Evolutionary conservation across 2,888 invertebrate genomes (phyloP).

Genomic region (Apodemia hepburni): DNA sequence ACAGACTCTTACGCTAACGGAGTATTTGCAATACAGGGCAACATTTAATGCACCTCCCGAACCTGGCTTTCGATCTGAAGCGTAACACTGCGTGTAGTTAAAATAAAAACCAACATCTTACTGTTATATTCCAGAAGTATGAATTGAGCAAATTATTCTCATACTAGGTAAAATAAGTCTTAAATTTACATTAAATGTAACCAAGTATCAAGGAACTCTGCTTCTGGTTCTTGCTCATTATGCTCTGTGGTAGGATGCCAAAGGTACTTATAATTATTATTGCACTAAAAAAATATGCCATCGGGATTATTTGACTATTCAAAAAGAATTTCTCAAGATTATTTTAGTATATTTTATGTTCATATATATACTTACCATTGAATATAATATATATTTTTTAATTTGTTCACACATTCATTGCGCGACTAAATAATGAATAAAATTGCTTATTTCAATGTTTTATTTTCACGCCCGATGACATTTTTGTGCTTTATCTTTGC

Average conservation of each 20-base stretch:
- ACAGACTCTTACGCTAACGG: neutral
- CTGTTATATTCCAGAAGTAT: neutral
- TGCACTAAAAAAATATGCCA: too few species aligned
- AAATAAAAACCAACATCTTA: neutral
- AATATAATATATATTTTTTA: too few species aligned
- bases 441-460: neutral
- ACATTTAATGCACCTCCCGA: neutral
- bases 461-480: neutral
- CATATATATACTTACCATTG: too few species aligned
- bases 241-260: constrained; percentile 54
- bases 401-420: neutral
- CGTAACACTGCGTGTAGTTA: neutral
- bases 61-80: neutral
- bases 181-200: neutral
- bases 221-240: constrained; percentile 18
- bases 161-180: neutral
- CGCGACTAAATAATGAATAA: neutral
- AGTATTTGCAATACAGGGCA: constrained; percentile 21
- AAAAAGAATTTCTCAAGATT: too few species aligned
- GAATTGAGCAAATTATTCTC: neutral
- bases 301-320: too few species aligned
- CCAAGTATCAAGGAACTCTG: neutral
- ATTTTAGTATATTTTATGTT: too few species aligned
- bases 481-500: constrained; percentile 31
- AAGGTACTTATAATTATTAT: constrained; percentile 33